Conservation (phyloP, 2,888 invertebrate genomes). For the Muscina levida region DNA sequence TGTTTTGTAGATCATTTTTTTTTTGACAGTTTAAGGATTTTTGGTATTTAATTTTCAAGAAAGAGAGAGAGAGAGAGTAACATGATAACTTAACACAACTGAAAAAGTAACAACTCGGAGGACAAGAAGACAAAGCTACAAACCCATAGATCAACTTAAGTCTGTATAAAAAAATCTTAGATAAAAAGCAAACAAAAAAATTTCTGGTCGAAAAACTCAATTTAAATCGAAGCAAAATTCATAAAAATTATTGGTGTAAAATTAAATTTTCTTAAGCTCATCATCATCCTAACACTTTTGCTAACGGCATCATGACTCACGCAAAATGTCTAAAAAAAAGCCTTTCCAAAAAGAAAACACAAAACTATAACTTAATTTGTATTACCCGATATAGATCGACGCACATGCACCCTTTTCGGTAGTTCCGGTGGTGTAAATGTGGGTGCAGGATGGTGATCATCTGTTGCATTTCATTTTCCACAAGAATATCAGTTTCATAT, state of each 20-base stretch:
- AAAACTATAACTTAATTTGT: constrained; percentile 41
- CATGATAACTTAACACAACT: not conserved
- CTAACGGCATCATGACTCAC: not conserved
- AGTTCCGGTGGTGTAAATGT: constrained; percentile 99
- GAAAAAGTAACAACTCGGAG: not conserved
- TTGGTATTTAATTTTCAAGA: constrained; percentile 24
- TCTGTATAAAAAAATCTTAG: not conserved
- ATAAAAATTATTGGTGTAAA: not conserved
- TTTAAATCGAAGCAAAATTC: not conserved
- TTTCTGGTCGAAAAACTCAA: not conserved
- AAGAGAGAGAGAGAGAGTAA: not conserved
- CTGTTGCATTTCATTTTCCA: constrained; percentile 84
- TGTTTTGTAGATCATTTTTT: constrained; percentile 2
- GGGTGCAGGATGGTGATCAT: constrained; percentile 98
- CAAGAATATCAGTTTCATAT: constrained; percentile 80
- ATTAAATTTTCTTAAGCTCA: not conserved
- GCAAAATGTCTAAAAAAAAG: constrained; percentile 64
- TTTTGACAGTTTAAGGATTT: constrained; percentile 16
- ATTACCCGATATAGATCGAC: constrained; percentile 86
- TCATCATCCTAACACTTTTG: constrained; percentile 10
- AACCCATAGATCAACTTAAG: constrained; percentile 6
- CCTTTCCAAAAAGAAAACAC: constrained; percentile 51
- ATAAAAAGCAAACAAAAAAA: constrained; percentile 30
- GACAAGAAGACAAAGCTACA: not conserved
- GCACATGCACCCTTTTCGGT: constrained; percentile 98